phyloP scores from a whole-genome alignment of 2,888 invertebrate species.

The Trichacis sp. region DNA sequence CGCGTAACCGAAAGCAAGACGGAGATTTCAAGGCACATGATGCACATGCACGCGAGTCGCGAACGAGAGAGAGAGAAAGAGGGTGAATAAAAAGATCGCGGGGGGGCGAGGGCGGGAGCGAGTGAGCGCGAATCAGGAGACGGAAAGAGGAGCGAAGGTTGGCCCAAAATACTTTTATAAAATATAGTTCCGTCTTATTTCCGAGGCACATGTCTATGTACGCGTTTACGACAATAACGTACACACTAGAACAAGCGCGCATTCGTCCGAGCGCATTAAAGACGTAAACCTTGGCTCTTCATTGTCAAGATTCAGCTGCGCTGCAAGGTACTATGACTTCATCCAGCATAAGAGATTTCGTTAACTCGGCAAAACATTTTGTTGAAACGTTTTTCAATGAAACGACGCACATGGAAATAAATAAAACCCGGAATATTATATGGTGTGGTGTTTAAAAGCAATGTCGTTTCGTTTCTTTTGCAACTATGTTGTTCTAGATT shows the following conservation, averaged over 20 bases:
- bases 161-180: conserved; percentile 64
- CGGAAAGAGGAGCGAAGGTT: conserved; percentile 56
- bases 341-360: too few species aligned
- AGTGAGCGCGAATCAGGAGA: conserved; percentile 17
- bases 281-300: conserved; percentile 35
- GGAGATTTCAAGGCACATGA: background rate
- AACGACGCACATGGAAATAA: too few species aligned
- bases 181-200: conserved; percentile 59
- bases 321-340: conserved; percentile 22
- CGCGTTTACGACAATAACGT: conserved; percentile 28
- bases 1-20: conserved; percentile 38
- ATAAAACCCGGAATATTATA: too few species aligned
- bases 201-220: conserved; percentile 40
- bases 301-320: conserved; percentile 37
- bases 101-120: conserved; percentile 27
- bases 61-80: conserved; percentile 8
- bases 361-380: too few species aligned
- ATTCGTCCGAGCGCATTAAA: conserved; percentile 31
- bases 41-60: background rate
- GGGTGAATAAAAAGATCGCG: too few species aligned
- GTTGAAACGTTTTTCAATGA: too few species aligned
- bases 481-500: too few species aligned
- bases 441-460: too few species aligned
- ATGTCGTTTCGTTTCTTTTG: too few species aligned
- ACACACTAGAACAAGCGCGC: conserved; percentile 16